Evolutionary conservation across 2,888 invertebrate genomes (phyloP), one percentile per base, ranked within the genome.

Genomic region (Sisyra nigra): DNA sequence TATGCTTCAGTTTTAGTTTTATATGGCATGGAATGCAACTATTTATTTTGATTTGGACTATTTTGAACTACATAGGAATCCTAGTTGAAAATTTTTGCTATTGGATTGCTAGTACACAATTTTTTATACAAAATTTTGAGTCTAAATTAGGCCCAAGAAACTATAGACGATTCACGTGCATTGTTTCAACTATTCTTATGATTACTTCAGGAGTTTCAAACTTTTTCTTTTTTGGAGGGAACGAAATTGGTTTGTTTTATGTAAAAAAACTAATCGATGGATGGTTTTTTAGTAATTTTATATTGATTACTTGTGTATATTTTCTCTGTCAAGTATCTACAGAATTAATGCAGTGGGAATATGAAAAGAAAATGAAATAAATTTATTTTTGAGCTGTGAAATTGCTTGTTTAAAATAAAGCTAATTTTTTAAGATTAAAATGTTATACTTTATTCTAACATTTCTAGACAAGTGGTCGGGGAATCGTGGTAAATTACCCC

Each of bases 21-120:
- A 57, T 88, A 47, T 96, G 94, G 94, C 96, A 96, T 60, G 92
- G 92, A 30, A 72, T 79, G 38, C 75, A 79, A 46, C 65, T 66
- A 48, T 77, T 77, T 52, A 78, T 93, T 49, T 72, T 91, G 46
- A 65, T 86, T 44, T 96, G 94, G 93, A 74, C 85, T n/a, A 52
- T 74, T 8, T 62, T 91, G n/a, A 94, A 94, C 64, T 92, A 80
- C 56, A 49, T 80, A 4, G 89, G 87, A 29, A 68, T 93, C 38
- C 64, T 74, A 9, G 56, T 84, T 11, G 93, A 93, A 63, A 70
- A 73, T 51, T 44, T 74, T 10, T 74, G 71, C 2, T 73, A 66
- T 55, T 52, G 57, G 15, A 46, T 74, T 29, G 66, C 71, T 6
- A 57, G 60, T 40, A 66, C 63, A 34, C 54, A 60, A 30, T 52